Percentiles rank a stretch among this genome's conserved stretches.
phyloP scores from a whole-genome alignment of 2,888 invertebrate species.

The Pyralis farinalis region DNA sequence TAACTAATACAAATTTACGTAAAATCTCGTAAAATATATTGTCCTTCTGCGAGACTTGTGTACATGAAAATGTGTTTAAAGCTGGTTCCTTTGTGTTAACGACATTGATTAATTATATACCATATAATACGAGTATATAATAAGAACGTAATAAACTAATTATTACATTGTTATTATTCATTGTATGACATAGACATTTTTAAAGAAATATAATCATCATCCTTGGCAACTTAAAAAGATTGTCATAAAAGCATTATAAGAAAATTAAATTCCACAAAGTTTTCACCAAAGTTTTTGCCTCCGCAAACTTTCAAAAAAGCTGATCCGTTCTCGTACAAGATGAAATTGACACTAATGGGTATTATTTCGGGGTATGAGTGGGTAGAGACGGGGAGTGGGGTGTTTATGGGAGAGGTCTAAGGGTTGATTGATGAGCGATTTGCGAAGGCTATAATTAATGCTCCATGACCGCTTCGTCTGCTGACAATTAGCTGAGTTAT shows the following conservation, averaged over 20 bases:
- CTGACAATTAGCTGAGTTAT: conserved; percentile 39
- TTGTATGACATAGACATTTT: no score
- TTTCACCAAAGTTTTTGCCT: not conserved
- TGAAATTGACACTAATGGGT: conserved; percentile 53
- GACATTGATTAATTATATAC: no score
- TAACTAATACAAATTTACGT: no score
- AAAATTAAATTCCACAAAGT: conserved; percentile 12
- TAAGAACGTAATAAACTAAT: no score
- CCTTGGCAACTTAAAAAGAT: not conserved
- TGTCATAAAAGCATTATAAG: not conserved
- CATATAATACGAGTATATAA: no score
- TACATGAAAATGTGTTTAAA: no score
- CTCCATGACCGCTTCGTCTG: conserved; percentile 41
- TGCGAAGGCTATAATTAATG: conserved; percentile 59
- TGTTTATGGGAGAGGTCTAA: conserved; percentile 11
- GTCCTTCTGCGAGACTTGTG: no score
- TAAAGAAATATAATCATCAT: no score
- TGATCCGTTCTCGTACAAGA: conserved; percentile 29
- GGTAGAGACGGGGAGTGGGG: conserved; percentile 19
- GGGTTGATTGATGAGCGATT: conserved; percentile 59
- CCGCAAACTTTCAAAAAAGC: conserved; percentile 12
- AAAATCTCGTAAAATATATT: no score
- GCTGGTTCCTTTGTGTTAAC: no score
- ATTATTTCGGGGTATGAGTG: conserved; percentile 31
- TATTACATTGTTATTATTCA: no score